Conservation (phyloP, 2,888 invertebrate species). For the Caradrina clavipalpis region DNA sequence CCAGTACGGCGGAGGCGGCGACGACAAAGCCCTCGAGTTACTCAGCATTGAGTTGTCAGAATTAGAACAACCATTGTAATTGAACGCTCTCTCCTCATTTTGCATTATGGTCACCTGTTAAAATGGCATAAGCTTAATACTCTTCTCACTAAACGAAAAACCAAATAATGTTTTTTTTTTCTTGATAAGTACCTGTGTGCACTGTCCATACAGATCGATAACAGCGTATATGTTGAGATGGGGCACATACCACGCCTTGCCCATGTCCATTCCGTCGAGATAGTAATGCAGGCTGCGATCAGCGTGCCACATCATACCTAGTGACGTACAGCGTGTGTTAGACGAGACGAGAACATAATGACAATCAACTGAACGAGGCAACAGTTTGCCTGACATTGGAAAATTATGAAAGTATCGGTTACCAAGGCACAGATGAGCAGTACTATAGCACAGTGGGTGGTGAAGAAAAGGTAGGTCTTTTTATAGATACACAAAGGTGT, state of each 20-base stretch:
- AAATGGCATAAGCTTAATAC: constrained; percentile 9
- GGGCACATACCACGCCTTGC: constrained; percentile 95
- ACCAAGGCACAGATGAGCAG: neutral
- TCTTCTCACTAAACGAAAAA: neutral
- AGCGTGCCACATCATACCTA: constrained; percentile 95
- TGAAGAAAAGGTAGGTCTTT: too few relatives aligned
- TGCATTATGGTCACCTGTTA: constrained; percentile 84
- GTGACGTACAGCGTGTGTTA: constrained; percentile 31
- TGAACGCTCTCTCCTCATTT: constrained; percentile 84
- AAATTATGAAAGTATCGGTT: neutral
- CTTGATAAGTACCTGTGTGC: constrained; percentile 93
- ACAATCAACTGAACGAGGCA: too few relatives aligned
- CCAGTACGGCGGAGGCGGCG: constrained; percentile 86
- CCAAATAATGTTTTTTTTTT: neutral
- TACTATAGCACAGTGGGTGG: too few relatives aligned
- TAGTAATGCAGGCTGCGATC: constrained; percentile 97
- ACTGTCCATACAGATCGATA: constrained; percentile 98
- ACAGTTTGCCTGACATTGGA: neutral
- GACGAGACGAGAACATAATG: neutral
- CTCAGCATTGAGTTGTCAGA: constrained; percentile 81
- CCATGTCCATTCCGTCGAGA: constrained; percentile 96
- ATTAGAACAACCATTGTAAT: constrained; percentile 83
- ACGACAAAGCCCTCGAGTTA: constrained; percentile 72
- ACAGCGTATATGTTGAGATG: constrained; percentile 97
- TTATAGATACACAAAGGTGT: too few relatives aligned